phyloP scores from a whole-genome alignment of 2,113 vertebrate species.

The Halichoeres trimaculatus region DNA sequence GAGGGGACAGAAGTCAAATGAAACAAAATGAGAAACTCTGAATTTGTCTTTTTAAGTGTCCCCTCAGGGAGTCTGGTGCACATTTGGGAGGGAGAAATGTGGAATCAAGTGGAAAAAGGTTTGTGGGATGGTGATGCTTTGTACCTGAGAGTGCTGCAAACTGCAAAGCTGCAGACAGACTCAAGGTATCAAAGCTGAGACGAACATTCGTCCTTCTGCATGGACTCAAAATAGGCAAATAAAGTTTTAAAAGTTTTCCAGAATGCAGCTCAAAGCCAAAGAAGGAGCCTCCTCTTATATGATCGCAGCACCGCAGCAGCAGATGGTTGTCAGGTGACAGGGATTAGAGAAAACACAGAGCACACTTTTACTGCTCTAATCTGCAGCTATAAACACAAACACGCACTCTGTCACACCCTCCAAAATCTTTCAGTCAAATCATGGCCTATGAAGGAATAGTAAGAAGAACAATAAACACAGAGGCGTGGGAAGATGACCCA shows the following conservation, averaged over 20 bases:
- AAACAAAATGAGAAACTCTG: neutral
- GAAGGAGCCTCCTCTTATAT: neutral
- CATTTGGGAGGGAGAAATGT: neutral
- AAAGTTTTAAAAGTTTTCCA: neutral
- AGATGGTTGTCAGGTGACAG: conserved; percentile 56
- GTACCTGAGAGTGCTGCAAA: neutral
- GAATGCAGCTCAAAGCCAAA: neutral
- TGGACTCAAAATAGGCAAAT: neutral
- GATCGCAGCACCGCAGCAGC: conserved; percentile 27
- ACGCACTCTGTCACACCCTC: neutral
- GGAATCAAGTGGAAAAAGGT: neutral
- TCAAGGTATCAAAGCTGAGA: neutral
- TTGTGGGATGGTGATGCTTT: conserved; percentile 2
- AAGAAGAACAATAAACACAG: neutral
- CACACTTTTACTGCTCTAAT: conserved; percentile 58
- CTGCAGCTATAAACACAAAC: neutral
- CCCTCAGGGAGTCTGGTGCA: neutral
- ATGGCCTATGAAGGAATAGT: neutral
- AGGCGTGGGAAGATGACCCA: conserved; percentile 34
- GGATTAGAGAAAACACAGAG: conserved; percentile 36
- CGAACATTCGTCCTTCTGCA: neutral
- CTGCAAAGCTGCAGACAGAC: conserved; percentile 14
- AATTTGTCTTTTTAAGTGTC: neutral
- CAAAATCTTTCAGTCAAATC: neutral
- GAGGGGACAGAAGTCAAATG: conserved; percentile 5